phyloP scores from a whole-genome alignment of 2,113 vertebrate genomes.

The Dicaeum eximium region DNA sequence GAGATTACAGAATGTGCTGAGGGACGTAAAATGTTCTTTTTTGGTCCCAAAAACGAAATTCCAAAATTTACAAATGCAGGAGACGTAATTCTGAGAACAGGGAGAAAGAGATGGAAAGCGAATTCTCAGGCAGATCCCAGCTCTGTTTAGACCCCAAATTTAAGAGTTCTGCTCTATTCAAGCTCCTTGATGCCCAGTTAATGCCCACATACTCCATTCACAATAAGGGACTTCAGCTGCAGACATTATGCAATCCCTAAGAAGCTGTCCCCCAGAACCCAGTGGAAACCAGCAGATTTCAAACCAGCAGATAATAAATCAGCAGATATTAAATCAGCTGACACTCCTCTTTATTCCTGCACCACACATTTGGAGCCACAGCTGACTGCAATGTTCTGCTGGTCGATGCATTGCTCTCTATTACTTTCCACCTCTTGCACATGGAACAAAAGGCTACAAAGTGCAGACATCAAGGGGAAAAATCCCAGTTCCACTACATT shows the following conservation, averaged over 20 bases:
- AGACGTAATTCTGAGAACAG: rapidly evolving
- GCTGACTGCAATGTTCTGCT: not conserved
- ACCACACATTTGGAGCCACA: not conserved
- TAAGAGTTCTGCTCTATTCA: not conserved
- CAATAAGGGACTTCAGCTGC: not conserved
- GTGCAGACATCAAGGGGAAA: not conserved
- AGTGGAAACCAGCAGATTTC: not conserved
- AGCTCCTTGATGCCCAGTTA: not conserved
- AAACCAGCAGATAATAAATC: not conserved
- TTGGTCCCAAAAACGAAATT: not conserved
- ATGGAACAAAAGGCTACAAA: not conserved
- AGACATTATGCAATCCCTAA: not conserved
- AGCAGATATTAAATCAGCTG: not conserved
- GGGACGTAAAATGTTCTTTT: rapidly evolving
- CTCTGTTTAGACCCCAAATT: not conserved
- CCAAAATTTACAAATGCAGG: not conserved
- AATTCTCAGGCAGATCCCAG: not conserved
- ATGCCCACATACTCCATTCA: rapidly evolving
- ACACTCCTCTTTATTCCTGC: not conserved
- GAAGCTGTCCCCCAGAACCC: not conserved
- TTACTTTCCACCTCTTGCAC: not conserved
- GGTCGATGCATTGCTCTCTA: not conserved
- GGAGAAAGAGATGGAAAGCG: not conserved
- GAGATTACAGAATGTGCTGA: not conserved
- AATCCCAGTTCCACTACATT: not conserved